Evolutionary conservation across 2,888 invertebrate genomes (phyloP), one percentile per base, ranked within the genome.

Genomic region (Archips crataeganus): DNA sequence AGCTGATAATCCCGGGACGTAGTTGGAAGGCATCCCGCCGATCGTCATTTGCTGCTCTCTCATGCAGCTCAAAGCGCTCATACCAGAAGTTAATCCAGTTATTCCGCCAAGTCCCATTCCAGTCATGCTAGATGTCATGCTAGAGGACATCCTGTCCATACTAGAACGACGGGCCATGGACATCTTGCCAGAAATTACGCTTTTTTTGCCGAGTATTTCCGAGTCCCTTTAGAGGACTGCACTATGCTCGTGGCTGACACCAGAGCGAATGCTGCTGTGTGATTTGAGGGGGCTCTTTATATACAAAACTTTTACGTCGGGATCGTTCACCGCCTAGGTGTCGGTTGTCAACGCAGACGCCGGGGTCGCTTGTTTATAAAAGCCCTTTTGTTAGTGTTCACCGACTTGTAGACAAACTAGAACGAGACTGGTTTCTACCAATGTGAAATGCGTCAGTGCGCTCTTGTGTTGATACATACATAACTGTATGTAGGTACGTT

Each of bases 1-100:
- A 11, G 94, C 93, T 23, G 94, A 94, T 75, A 95, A 78, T 74
- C 95, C 95, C 2, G 95, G 94, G 11, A 94, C 94, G 76, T 94
- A 94, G 78, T 95, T 95, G n/a, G 93, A 91, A 39, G 94, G 92
- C 95, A 95, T 95, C 66, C 95, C 95, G 15, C 94, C 94, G 69
- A 94, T 90, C 3, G 93, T 94, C 84, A 94, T 89, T 81, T 89
- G 94, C 83, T 94, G 95, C 2, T 95, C 95, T 73, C 91, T 87
- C 84, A 89, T 90, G 82, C 94, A 94, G 80, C 87, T 94, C 75
- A 94, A 83, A 32, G 92, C 89, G 76, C 91, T 92, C 85, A 94
- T 92, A 71, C 92, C 94, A 57, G 93, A 85, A 45, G 94, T 92
- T 36, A 94, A 80, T 72, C 93, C 94, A 75, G 94, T 91, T 75